Conservation (phyloP, 2,113 vertebrate genomes). For the Pteropus alecto region DNA sequence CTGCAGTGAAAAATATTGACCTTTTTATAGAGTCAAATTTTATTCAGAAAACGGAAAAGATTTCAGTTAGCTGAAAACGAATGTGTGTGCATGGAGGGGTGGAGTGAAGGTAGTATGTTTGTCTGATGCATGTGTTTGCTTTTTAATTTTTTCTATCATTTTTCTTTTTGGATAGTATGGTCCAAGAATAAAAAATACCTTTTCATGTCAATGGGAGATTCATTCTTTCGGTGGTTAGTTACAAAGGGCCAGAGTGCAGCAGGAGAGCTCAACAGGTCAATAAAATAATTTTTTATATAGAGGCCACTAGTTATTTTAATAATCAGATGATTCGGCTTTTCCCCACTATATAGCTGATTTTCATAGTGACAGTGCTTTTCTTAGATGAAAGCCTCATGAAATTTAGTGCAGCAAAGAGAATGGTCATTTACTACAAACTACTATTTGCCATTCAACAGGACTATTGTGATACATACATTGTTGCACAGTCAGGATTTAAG, state of each 20-base stretch:
- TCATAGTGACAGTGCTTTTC: not conserved
- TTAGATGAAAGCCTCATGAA: not conserved
- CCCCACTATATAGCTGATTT: not conserved
- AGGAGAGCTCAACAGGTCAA: not conserved
- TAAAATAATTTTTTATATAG: not conserved
- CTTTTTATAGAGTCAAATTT: not conserved
- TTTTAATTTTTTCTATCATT: not conserved
- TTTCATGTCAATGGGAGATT: not conserved
- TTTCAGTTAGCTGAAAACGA: not conserved
- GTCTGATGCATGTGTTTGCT: not conserved
- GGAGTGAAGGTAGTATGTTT: too few species aligned
- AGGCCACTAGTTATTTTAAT: not conserved
- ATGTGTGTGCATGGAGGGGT: not conserved
- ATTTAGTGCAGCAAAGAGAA: not conserved
- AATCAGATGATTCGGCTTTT: not conserved
- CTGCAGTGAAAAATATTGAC: not conserved
- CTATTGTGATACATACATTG: too few species aligned
- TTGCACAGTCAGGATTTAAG: not conserved
- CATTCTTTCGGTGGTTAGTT: not conserved
- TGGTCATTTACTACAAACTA: not conserved
- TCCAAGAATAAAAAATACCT: not conserved
- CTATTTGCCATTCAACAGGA: not conserved
- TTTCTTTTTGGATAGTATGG: not conserved
- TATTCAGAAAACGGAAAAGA: not conserved
- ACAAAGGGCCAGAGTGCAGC: not conserved